Percentiles rank a stretch among this genome's conserved stretches.
These are phyloP conservation scores for Eustalomyia histrio DNA, from an alignment of 2,888 invertebrate species.

Conservation along the genomic window DNA sequence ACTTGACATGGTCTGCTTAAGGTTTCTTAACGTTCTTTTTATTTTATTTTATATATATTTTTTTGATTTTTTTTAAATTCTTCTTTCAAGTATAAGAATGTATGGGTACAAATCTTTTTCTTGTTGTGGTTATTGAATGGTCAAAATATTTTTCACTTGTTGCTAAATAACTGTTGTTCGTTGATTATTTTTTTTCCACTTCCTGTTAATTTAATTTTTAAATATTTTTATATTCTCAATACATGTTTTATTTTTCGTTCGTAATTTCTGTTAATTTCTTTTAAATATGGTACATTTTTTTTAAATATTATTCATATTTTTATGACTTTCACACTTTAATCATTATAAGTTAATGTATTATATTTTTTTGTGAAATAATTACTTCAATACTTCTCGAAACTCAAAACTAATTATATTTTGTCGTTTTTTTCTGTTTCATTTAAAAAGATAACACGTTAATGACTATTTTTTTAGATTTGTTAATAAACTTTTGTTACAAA, in stretches of 20 bases:
- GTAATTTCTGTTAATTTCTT: slow-evolving; percentile 1
- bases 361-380: slow-evolving; percentile 10
- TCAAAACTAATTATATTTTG: background rate
- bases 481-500: background rate
- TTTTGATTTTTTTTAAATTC: slow-evolving; percentile 1
- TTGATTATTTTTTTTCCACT: slow-evolving; percentile 16
- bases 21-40: slow-evolving; percentile 51
- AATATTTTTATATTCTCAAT: slow-evolving; percentile 11
- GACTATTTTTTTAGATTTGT: background rate
- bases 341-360: slow-evolving; percentile 19
- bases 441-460: background rate
- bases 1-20: slow-evolving; percentile 64
- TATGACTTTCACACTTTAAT: slow-evolving; percentile 5
- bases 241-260: slow-evolving; percentile 19
- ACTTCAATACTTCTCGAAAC: background rate
- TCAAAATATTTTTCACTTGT: slow-evolving; percentile 55
- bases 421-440: background rate
- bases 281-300: background rate
- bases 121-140: background rate
- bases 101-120: slow-evolving; percentile 6
- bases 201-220: slow-evolving; percentile 10
- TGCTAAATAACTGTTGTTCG: slow-evolving; percentile 60
- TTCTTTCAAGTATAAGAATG: slow-evolving; percentile 11
- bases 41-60: too few relatives aligned
- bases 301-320: slow-evolving; percentile 3